These are phyloP conservation scores for Rhabdomys dilectus DNA, from an alignment of 2,113 vertebrate species.

Conservation along the genomic window DNA sequence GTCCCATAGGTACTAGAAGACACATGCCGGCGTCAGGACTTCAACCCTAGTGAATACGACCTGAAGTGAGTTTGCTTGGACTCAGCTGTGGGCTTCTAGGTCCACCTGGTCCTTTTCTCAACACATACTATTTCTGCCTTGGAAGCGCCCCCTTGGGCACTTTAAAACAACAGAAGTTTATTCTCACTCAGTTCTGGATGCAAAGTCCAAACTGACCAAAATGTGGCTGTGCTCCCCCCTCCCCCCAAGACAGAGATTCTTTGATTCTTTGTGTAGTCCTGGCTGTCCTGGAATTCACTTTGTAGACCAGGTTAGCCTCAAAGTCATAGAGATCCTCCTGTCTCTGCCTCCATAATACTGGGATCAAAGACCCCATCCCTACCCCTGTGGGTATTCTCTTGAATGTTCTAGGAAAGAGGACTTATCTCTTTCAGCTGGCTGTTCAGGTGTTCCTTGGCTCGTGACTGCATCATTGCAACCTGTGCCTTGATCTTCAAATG, in stretches of 20 bases:
- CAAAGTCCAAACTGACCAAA: neutral
- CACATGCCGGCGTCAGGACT: slow-evolving; percentile 93
- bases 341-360: neutral
- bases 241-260: neutral
- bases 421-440: neutral
- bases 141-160: neutral
- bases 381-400: neutral
- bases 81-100: neutral
- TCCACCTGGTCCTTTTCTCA: no score
- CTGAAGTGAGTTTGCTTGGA: slow-evolving; percentile 91
- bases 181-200: neutral
- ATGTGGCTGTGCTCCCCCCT: neutral
- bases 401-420: neutral
- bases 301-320: neutral
- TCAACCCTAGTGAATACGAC: slow-evolving; percentile 92
- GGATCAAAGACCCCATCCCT: neutral
- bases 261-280: neutral
- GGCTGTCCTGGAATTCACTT: neutral
- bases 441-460: neutral
- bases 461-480: neutral
- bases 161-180: neutral
- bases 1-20: slow-evolving; percentile 93
- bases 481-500: neutral
- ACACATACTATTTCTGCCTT: neutral
- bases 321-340: neutral